These are phyloP conservation scores for Parus major DNA, from an alignment of 2,113 vertebrate genomes.

Conservation along the genomic window DNA sequence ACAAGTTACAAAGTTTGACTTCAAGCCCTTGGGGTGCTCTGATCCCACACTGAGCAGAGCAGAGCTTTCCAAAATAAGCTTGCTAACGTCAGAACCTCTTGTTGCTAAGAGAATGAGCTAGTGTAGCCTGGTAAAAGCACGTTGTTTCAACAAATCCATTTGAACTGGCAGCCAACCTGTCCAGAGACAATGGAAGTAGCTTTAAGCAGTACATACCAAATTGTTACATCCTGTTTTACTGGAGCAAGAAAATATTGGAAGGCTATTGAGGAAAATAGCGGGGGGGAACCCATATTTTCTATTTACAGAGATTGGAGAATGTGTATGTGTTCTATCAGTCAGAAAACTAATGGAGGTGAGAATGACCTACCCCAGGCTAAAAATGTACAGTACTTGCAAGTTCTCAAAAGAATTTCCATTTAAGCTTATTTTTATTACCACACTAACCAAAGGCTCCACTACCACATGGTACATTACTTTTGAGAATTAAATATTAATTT, in stretches of 20 bases:
- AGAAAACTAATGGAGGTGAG: slow-evolving; percentile 27
- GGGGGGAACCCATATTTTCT: neutral
- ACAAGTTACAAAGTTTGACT: slow-evolving; percentile 2
- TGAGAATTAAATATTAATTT: slow-evolving; percentile 17
- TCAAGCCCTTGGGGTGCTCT: slow-evolving; percentile 21
- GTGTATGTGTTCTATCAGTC: neutral
- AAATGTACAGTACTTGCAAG: neutral
- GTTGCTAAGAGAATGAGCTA: slow-evolving; percentile 56
- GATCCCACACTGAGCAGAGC: neutral
- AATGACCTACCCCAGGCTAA: slow-evolving; percentile 30
- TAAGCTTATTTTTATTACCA: slow-evolving; percentile 43
- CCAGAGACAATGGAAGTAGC: slow-evolving; percentile 11
- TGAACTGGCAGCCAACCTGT: slow-evolving; percentile 2
- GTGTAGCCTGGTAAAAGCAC: slow-evolving; percentile 29
- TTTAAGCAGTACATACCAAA: neutral
- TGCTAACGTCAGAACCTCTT: slow-evolving; percentile 33
- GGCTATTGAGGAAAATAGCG: neutral
- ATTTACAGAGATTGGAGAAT: neutral
- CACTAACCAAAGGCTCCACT: neutral
- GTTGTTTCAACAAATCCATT: slow-evolving; percentile 42
- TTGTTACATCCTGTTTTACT: slow-evolving; percentile 19
- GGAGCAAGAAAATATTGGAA: neutral
- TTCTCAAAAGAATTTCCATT: slow-evolving; percentile 46
- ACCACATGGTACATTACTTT: slow-evolving; percentile 31
- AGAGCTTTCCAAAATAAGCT: slow-evolving; percentile 63